phyloP scores from a whole-genome alignment of 2,888 invertebrate species.

The Drosophila diplacantha region DNA sequence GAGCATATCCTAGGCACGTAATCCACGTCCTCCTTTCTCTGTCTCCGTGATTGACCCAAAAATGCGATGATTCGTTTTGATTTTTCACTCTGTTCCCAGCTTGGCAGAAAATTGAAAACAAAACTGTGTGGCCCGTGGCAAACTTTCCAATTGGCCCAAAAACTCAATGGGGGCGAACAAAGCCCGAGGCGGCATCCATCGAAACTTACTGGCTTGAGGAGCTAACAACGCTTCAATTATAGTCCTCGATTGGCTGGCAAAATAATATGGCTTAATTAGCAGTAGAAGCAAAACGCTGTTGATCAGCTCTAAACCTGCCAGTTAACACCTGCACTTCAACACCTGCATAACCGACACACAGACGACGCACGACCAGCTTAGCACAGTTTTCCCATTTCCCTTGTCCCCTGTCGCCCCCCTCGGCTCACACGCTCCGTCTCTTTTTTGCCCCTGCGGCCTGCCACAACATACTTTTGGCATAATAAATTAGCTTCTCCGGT shows the following conservation, averaged over 20 bases:
- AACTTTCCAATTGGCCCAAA: slow-evolving; percentile 27
- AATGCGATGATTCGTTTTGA: slow-evolving; percentile 67
- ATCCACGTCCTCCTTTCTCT: slow-evolving; percentile 41
- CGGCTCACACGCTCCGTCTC: slow-evolving; percentile 1
- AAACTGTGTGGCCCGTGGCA: slow-evolving; percentile 33
- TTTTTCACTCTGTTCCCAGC: slow-evolving; percentile 45
- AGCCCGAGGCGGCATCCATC: not conserved
- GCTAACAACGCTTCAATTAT: slow-evolving; percentile 2
- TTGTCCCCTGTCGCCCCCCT: not conserved
- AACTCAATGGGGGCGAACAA: slow-evolving; percentile 27
- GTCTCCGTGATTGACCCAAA: slow-evolving; percentile 64
- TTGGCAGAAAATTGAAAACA: slow-evolving; percentile 58
- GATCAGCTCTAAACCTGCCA: slow-evolving; percentile 37
- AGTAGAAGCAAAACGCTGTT: slow-evolving; percentile 16
- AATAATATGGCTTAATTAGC: slow-evolving; percentile 19
- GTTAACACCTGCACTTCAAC: slow-evolving; percentile 46
- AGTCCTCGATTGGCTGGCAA: slow-evolving; percentile 1
- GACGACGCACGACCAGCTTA: slow-evolving; percentile 23
- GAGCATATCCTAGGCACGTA: slow-evolving; percentile 55
- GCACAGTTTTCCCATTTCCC: slow-evolving; percentile 41
- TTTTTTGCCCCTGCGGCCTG: slow-evolving; percentile 29
- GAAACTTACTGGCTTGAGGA: slow-evolving; percentile 9
- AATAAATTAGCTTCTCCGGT: slow-evolving; percentile 56
- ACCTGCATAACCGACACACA: slow-evolving; percentile 37
- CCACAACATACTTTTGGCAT: slow-evolving; percentile 53